These are phyloP conservation scores for Eueremaeus valkanovi DNA, from an alignment of 2,888 invertebrate species.

Conservation along the genomic window DNA sequence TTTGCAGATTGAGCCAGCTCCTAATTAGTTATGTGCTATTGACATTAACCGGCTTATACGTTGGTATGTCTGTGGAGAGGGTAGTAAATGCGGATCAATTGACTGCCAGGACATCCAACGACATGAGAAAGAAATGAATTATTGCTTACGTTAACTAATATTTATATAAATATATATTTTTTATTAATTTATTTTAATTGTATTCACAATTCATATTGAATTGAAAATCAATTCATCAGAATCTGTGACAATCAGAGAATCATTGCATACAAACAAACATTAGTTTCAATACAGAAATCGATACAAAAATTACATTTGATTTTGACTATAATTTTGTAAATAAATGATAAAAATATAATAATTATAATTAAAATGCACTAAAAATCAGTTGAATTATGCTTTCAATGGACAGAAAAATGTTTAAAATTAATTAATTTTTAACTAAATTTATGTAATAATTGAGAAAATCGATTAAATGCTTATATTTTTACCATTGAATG, in stretches of 20 bases:
- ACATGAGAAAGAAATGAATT: conserved; percentile 11
- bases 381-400: neutral
- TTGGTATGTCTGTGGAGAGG: too few relatives aligned
- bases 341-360: neutral
- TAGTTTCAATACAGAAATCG: neutral
- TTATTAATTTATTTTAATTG: neutral
- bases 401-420: too few relatives aligned
- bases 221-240: neutral
- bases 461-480: neutral
- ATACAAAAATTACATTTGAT: neutral
- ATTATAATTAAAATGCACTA: neutral
- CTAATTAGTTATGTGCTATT: too few relatives aligned
- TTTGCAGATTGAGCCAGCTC: too few relatives aligned
- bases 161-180: neutral
- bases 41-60: too few relatives aligned
- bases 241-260: neutral
- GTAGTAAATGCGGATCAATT: neutral
- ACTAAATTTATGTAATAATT: neutral
- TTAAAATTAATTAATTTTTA: neutral
- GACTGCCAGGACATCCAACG: conserved; percentile 12
- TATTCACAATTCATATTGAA: neutral
- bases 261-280: neutral
- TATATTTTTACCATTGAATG: too few relatives aligned
- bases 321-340: too few relatives aligned
- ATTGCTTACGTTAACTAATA: neutral